Evolutionary conservation across 2,888 invertebrate species (phyloP), one percentile per base, ranked within the genome.

Genomic region (Flabesymbios commensalis): DNA sequence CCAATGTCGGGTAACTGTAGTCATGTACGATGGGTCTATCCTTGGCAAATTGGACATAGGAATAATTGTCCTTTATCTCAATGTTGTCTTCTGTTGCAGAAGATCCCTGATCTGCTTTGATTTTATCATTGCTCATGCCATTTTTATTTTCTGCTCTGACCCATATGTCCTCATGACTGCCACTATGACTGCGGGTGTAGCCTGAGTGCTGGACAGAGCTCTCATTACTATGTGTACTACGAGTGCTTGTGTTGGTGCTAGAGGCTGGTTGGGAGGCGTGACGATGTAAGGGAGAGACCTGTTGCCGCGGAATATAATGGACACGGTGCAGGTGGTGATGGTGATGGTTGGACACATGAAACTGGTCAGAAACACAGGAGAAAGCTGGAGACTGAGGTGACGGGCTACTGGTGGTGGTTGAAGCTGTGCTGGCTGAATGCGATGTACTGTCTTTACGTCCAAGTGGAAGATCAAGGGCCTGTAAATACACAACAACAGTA

Each of bases 401-500:
- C 32, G 75, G 76, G 60, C 74, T 78, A 65, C 76, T 78, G 24
- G 78, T 79, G 26, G 78, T 79, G 54, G 79, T 79, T 19, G 81
- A 81, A 28, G 79, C 85, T 61, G 85, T 79, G 57, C 75, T 77
- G 32, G 74, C 74, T 24, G 75, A 75, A 65, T 77, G 75, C 3
- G 79, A 78, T 19, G 75, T 75, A 59, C 76, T 77, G 64, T 75
- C 78, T 32, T 92, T 77, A 89, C 88, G 67, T 88, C 89, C 90
- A 78, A 89, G 87, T 63, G 91, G 91, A 77, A 95, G 88, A 84
- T 94, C 91, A 77, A 94, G 86, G 72, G 93, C 91, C 94, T 94
- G 85, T 1, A 82, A 83, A 5, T n/a, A n/a, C n/a, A n/a, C n/a
- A n/a, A n/a, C n/a, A n/a, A n/a, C n/a, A n/a, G n/a, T n/a, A n/a